Evolutionary conservation across 2,888 invertebrate species (phyloP), one percentile per base, ranked within the genome.

Genomic region (Helleia helle): DNA sequence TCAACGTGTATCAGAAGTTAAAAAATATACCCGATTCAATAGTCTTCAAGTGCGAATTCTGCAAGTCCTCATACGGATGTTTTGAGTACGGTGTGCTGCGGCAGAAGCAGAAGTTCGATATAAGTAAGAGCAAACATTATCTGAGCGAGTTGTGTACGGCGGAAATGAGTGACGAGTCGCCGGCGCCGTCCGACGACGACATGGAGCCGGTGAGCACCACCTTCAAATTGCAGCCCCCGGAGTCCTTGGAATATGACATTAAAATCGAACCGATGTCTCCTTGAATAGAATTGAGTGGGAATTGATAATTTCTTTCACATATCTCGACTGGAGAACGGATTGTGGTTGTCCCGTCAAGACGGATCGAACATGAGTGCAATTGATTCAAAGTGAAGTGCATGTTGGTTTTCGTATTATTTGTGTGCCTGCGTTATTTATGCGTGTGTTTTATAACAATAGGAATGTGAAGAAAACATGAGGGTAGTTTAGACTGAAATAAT

Each of bases 101-200:
- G 2, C 63, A 71, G 12, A 77, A 64, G 15, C 41, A 42, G 0
- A 61, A 58, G 12, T 38, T 48, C 0, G 68, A 70, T 12, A 39
- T 47, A 1, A 44, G 38, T 1, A 68, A 62, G 9, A 58, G 60
- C 1, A 71, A 75, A 42, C 59, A 72, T 55, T 68, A 77, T 3
- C 40, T 80, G 7, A 80, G 80, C 17, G 80, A 80, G 27, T 44
- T 80, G 0, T 80, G 80, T 41, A 77, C 75, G 0, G 52, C 76
- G 0, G 71, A 76, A 36, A 77, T 80, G 76, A 77, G 79, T 26
- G 79, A 70, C 0, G 68, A 65, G 51, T 31, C 31, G 5, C 22
- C 5, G 6, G 11, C 6, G 18, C 31, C 17, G 7, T 34, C 34
- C 4, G 34, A 59, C 0, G 62, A 60, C 0, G 62, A 63, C 6